Percentiles rank a stretch among this genome's conserved stretches.
Evolutionary conservation across 2,888 invertebrate genomes (phyloP).

Genomic region (Xanthorhoe designata): DNA sequence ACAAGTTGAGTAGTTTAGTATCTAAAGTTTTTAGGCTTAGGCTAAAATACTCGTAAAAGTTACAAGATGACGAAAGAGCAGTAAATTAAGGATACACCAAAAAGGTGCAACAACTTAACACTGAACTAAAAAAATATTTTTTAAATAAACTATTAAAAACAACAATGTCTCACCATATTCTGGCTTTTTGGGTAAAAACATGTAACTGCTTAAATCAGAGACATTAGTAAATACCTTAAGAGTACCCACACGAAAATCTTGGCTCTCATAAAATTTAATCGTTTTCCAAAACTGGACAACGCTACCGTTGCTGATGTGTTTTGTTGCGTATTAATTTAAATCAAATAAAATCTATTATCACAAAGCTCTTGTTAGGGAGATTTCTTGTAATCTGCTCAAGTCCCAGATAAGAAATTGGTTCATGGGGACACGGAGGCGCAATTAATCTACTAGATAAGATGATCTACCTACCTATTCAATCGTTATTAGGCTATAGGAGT

Average conservation of each 20-base stretch:
- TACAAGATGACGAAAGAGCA: not conserved
- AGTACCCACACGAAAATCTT: slow-evolving; percentile 22
- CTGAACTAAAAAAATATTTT: too few species aligned
- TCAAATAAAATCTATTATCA: slow-evolving; percentile 10
- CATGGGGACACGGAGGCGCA: slow-evolving; percentile 50
- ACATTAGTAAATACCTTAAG: slow-evolving; percentile 10
- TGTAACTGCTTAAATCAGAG: slow-evolving; percentile 15
- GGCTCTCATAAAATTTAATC: slow-evolving; percentile 31
- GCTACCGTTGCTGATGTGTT: slow-evolving; percentile 20
- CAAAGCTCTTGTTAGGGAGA: not conserved
- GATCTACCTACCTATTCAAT: slow-evolving; percentile 38
- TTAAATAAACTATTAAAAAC: not conserved
- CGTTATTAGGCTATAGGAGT: slow-evolving; percentile 19
- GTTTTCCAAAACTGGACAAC: slow-evolving; percentile 20
- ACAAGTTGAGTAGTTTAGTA: slow-evolving; percentile 5
- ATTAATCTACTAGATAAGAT: slow-evolving; percentile 63
- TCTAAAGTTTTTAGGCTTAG: too few species aligned
- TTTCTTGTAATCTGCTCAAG: slow-evolving; percentile 47
- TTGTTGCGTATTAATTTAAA: slow-evolving; percentile 8
- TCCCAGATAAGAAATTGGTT: slow-evolving; percentile 58
- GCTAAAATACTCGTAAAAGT: not conserved
- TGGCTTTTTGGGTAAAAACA: slow-evolving; percentile 5
- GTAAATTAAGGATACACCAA: too few species aligned
- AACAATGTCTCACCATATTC: slow-evolving; percentile 5
- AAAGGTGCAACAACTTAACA: too few species aligned